Evolutionary conservation across 1,140 invertebrate species (phyloP).

Genomic region (Asobara japonica): DNA sequence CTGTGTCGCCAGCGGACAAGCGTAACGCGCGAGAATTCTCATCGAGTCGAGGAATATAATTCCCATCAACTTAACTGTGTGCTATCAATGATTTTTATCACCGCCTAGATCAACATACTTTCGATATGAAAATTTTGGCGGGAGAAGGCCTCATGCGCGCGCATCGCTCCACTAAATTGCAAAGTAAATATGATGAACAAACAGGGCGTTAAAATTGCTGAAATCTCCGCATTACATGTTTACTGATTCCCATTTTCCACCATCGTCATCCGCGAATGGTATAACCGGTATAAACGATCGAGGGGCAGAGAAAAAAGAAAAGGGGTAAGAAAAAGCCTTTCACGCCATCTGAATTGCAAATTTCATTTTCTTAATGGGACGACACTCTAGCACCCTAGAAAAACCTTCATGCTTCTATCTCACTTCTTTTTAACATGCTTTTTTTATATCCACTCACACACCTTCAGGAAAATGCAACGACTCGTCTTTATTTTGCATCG

Average conservation of each 20-base stretch:
- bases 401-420: conserved; percentile 28
- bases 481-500: neutral
- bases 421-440: conserved; percentile 21
- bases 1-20: too few species aligned
- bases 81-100: too few species aligned
- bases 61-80: too few species aligned
- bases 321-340: conserved; percentile 35
- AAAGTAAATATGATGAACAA: neutral
- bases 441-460: conserved; percentile 5
- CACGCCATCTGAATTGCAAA: conserved; percentile 40
- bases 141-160: too few species aligned
- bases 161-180: neutral
- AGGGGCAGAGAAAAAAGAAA: neutral
- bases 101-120: too few species aligned
- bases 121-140: too few species aligned
- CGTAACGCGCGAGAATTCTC: too few species aligned
- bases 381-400: conserved; percentile 21
- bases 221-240: conserved; percentile 9
- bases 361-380: conserved; percentile 43
- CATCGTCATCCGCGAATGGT: conserved; percentile 24
- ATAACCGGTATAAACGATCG: conserved; percentile 3
- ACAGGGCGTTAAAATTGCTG: neutral
- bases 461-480: conserved; percentile 10
- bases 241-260: neutral
- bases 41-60: too few species aligned